Percentiles rank a stretch among this genome's conserved stretches.
Conservation (phyloP, 2,888 invertebrate genomes). For the Epicampocera succincta region DNA sequence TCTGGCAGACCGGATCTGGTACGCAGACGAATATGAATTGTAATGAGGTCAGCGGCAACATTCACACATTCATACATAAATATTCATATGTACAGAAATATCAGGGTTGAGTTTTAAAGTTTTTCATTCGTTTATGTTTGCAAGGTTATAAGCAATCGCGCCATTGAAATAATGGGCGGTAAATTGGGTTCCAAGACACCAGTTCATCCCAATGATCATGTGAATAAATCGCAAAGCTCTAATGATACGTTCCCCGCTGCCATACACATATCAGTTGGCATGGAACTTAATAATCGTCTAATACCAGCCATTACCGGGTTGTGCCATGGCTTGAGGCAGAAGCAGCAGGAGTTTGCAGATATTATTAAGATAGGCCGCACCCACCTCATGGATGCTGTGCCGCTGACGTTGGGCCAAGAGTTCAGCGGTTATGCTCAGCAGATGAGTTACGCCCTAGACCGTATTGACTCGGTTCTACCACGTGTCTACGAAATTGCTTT, state of each 20-base stretch:
- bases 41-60: slow-evolving; percentile 87
- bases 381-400: slow-evolving; percentile 94
- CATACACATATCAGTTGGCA: slow-evolving; percentile 97
- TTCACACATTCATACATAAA: too few species aligned
- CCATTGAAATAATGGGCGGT: slow-evolving; percentile 93
- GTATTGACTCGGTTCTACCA: slow-evolving; percentile 90
- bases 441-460: slow-evolving; percentile 89
- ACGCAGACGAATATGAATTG: slow-evolving; percentile 99
- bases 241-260: slow-evolving; percentile 99
- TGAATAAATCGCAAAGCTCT: slow-evolving; percentile 98
- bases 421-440: slow-evolving; percentile 96
- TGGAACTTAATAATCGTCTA: slow-evolving; percentile 90
- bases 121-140: too few species aligned
- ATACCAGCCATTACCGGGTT: slow-evolving; percentile 90
- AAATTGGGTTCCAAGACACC: slow-evolving; percentile 94
- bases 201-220: slow-evolving; percentile 99
- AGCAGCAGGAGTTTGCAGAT: slow-evolving; percentile 90
- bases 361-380: slow-evolving; percentile 97
- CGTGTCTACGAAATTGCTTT: slow-evolving; percentile 94
- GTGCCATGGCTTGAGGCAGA: slow-evolving; percentile 87
- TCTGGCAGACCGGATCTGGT: slow-evolving; percentile 99
- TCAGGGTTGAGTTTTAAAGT: too few species aligned
- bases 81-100: too few species aligned
- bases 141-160: slow-evolving; percentile 88
- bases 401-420: slow-evolving; percentile 97